These are phyloP conservation scores for Agrochola macilenta DNA, from an alignment of 2,888 invertebrate genomes.

Conservation along the genomic window DNA sequence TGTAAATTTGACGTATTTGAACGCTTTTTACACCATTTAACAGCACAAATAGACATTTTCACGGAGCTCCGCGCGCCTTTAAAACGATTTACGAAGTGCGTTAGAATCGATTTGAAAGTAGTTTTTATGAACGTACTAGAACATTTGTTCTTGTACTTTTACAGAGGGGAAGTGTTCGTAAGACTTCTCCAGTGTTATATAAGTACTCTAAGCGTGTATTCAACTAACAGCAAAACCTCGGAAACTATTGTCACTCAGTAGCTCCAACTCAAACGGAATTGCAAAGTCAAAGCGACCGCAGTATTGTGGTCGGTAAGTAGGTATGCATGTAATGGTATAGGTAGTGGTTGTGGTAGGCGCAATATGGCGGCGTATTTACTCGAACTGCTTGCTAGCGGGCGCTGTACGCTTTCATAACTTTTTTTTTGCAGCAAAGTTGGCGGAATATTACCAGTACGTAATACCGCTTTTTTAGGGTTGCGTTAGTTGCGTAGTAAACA, in stretches of 20 bases:
- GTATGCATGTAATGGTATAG: conserved; percentile 37
- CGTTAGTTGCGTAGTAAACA: too few relatives aligned
- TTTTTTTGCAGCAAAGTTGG: conserved; percentile 16
- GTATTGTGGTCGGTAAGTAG: conserved; percentile 40
- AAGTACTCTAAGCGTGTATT: too few relatives aligned
- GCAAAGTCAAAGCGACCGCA: conserved; percentile 46
- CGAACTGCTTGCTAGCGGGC: conserved; percentile 13
- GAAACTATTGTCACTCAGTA: conserved; percentile 50
- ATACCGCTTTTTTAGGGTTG: neutral
- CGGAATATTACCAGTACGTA: neutral
- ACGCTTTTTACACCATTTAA: too few relatives aligned
- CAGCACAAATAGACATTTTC: too few relatives aligned
- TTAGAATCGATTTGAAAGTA: too few relatives aligned
- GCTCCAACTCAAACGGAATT: conserved; percentile 51
- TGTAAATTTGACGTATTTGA: too few relatives aligned
- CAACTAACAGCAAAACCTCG: conserved; percentile 27
- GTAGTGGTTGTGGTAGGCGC: conserved; percentile 38
- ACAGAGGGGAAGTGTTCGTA: too few relatives aligned
- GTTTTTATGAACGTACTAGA: too few relatives aligned
- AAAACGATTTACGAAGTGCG: too few relatives aligned
- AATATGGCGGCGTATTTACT: conserved; percentile 37
- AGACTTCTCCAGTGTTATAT: too few relatives aligned
- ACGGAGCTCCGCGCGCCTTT: too few relatives aligned
- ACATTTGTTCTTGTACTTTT: too few relatives aligned
- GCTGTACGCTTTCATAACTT: conserved; percentile 35